Base-by-base conservation (phyloP, 2,888 invertebrate species). In the Hedychridium roseum region DNA sequence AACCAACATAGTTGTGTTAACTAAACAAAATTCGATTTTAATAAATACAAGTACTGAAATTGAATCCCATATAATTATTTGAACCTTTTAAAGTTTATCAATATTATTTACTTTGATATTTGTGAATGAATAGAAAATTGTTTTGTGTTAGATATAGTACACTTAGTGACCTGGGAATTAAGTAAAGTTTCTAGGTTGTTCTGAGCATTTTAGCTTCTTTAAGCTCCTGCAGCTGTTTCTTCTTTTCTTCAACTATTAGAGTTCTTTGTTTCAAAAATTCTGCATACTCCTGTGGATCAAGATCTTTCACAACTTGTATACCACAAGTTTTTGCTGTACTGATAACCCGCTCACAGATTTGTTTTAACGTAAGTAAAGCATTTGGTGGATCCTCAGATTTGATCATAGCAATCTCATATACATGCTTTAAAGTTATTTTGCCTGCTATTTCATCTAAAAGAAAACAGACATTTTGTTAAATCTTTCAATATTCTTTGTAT, bases 331-430 rank as follows among this genome's bases (percentile, higher is more conserved):
- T 85, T 4, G 95, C 94, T 39, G 87, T 82, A 1, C 89, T 88
- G 58, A 95, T 85, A 6, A 97, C 71, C 85, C 88, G 86, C 57
- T 84, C 83, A 74, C 95, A 96, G 69, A 97, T 84, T 72, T 89
- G 85, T 79, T 92, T 71, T 52, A 91, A 66, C 6, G 83, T 74
- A 56, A 81, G 80, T 67, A 86, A 83, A 66, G 87, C 85, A 16
- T 88, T 76, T 0, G 88, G 80, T 2, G 92, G 91, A 80, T 98
- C 97, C 73, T 89, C 82, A n/a, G 87, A 83, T 80, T 99, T 98
- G n/a, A 99, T 91, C 79, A 88, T 85, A 0, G 99, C 98, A 73
- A 99, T 99, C 85, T 99, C 99, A 80, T 97, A 99, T 9, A 99
- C 79, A 80, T 99, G 99, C 78, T 96, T 98, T 1, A 93, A 72